Conservation (phyloP, 2,888 invertebrate species). For the Lepidonotus clava region DNA sequence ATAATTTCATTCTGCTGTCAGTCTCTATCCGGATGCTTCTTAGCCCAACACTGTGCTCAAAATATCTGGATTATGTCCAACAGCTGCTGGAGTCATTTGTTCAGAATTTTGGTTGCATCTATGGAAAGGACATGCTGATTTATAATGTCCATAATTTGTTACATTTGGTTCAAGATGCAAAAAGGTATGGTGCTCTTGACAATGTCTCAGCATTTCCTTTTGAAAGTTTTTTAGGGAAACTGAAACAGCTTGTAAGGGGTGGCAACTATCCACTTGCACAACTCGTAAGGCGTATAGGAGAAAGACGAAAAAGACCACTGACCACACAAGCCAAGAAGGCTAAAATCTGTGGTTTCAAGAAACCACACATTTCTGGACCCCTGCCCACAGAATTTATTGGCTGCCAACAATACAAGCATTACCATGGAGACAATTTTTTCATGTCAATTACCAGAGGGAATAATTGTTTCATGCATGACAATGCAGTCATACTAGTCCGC, state of each 20-base stretch:
- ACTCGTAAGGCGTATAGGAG: background rate
- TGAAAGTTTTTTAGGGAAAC: background rate
- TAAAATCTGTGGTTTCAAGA: background rate
- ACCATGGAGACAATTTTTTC: background rate
- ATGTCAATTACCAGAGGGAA: background rate
- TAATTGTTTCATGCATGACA: background rate
- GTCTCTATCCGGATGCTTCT: background rate
- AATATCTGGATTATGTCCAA: background rate
- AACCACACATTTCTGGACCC: slow-evolving; percentile 12
- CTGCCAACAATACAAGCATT: background rate
- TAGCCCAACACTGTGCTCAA: background rate
- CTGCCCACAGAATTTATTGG: background rate
- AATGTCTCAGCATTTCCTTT: slow-evolving; percentile 22
- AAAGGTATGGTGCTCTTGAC: background rate
- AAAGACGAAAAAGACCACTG: background rate
- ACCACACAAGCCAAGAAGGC: background rate
- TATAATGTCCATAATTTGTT: slow-evolving; percentile 15
- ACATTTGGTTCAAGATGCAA: background rate
- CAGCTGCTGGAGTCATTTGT: background rate
- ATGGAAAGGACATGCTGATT: no score
- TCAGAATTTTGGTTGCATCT: background rate
- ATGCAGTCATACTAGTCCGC: background rate
- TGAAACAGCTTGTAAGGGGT: background rate
- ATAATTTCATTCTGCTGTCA: background rate
- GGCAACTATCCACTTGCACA: background rate